These are phyloP conservation scores for Conus betulinus DNA, from an alignment of 1,140 invertebrate genomes.

Conservation along the genomic window DNA sequence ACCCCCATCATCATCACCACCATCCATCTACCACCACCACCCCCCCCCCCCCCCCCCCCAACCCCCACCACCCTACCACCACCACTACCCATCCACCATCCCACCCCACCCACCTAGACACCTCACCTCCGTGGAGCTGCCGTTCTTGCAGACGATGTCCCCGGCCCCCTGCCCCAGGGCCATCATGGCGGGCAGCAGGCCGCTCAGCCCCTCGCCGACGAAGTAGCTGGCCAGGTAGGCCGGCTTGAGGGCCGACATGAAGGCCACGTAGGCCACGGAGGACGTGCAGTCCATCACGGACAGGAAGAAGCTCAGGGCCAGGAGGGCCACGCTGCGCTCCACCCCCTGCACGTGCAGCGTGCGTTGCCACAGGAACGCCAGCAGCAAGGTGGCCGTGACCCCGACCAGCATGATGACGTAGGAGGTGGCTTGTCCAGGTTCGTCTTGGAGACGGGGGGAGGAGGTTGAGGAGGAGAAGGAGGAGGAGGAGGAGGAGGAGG, in stretches of 20 bases:
- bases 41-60: background rate
- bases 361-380: conserved; percentile 85
- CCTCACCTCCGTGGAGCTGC: conserved; percentile 43
- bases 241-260: conserved; percentile 86
- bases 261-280: conserved; percentile 92
- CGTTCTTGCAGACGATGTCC: conserved; percentile 78
- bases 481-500: conserved; percentile 77
- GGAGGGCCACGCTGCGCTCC: conserved; percentile 83
- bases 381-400: conserved; percentile 80
- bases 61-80: background rate
- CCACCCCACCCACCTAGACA: conserved; percentile 40
- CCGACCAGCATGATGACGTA: conserved; percentile 83
- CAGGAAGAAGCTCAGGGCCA: conserved; percentile 86
- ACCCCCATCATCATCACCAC: background rate
- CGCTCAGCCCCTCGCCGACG: conserved; percentile 88
- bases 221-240: conserved; percentile 83
- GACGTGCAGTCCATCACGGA: conserved; percentile 92
- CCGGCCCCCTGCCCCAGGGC: conserved; percentile 87
- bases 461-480: conserved; percentile 77
- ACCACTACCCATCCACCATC: no score
- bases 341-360: conserved; percentile 79
- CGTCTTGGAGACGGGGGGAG: background rate
- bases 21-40: background rate
- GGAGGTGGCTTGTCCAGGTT: conserved; percentile 78
- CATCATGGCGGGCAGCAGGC: conserved; percentile 89